These are phyloP conservation scores for Bufo bufo DNA, from an alignment of 2,113 vertebrate species.

Conservation along the genomic window DNA sequence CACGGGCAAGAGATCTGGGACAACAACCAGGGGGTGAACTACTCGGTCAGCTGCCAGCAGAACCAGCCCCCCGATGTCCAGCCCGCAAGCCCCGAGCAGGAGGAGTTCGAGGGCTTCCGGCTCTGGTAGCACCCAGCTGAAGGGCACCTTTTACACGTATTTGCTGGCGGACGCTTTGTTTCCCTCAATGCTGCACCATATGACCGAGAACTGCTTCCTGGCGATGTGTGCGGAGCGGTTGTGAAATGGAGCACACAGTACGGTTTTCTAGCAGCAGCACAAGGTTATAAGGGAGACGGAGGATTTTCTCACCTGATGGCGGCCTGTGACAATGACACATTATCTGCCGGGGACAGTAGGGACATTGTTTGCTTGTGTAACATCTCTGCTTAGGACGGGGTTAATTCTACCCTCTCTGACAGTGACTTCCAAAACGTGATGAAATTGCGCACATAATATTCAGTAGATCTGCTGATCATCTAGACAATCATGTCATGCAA, in stretches of 20 bases:
- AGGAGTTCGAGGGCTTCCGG: slow-evolving; percentile 5
- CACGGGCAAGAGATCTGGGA: slow-evolving; percentile 50
- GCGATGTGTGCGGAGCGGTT: background rate
- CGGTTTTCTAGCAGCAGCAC: background rate
- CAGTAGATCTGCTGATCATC: background rate
- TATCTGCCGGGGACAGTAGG: background rate
- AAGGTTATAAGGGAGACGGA: background rate
- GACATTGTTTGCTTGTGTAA: background rate
- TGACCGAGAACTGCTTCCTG: background rate
- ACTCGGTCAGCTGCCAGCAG: slow-evolving; percentile 37
- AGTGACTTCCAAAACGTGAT: background rate
- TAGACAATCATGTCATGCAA: background rate
- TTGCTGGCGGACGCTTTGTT: background rate
- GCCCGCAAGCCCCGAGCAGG: slow-evolving; percentile 57
- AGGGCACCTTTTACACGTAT: background rate
- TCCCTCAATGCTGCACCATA: background rate
- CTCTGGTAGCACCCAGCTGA: slow-evolving; percentile 35
- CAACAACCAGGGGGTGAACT: slow-evolving; percentile 45
- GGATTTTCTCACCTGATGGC: background rate
- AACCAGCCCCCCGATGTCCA: slow-evolving; percentile 63
- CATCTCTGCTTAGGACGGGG: background rate
- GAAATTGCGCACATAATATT: background rate
- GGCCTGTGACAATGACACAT: background rate
- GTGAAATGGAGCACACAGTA: background rate
- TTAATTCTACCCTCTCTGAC: background rate